Evolutionary conservation across 2,113 vertebrate species (phyloP).

Genomic region (Poeciliopsis retropinna): DNA sequence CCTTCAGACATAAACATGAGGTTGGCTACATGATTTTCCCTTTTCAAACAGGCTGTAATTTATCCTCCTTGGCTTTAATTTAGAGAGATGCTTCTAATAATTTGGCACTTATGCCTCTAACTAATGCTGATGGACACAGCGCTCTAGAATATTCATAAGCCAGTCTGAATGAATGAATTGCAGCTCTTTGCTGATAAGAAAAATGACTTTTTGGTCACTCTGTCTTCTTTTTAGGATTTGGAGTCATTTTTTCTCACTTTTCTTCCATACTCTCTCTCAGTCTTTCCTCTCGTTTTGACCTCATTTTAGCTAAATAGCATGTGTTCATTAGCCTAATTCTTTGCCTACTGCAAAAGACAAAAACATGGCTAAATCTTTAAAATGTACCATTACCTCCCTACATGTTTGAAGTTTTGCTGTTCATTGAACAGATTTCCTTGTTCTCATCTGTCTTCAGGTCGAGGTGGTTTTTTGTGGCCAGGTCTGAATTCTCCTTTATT

Average conservation of each 20-base stretch:
- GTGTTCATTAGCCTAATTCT: background rate
- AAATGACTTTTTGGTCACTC: background rate
- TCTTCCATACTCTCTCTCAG: background rate
- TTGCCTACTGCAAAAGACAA: too few species aligned
- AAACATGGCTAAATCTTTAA: too few species aligned
- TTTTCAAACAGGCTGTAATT: background rate
- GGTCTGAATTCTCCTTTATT: constrained; percentile 87
- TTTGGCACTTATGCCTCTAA: background rate
- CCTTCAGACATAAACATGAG: background rate
- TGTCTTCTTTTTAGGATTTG: constrained; percentile 1
- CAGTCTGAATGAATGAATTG: constrained; percentile 22
- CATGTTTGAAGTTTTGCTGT: background rate
- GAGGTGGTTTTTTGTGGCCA: constrained; percentile 91
- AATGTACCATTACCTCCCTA: too few species aligned
- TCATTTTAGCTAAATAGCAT: background rate
- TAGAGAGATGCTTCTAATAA: background rate
- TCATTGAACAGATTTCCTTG: background rate
- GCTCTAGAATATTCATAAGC: constrained; percentile 26
- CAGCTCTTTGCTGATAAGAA: background rate
- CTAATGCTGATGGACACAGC: constrained; percentile 4
- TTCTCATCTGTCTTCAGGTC: constrained; percentile 74
- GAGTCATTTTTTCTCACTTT: background rate
- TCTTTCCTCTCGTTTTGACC: background rate
- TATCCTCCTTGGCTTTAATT: constrained; percentile 3
- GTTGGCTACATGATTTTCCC: background rate